Evolutionary conservation across 30 jellyfish, hydroid and myxozoan genomes (phyloP), one percentile per base, ranked within the genome.

Genomic region (Aurelia sp.): DNA sequence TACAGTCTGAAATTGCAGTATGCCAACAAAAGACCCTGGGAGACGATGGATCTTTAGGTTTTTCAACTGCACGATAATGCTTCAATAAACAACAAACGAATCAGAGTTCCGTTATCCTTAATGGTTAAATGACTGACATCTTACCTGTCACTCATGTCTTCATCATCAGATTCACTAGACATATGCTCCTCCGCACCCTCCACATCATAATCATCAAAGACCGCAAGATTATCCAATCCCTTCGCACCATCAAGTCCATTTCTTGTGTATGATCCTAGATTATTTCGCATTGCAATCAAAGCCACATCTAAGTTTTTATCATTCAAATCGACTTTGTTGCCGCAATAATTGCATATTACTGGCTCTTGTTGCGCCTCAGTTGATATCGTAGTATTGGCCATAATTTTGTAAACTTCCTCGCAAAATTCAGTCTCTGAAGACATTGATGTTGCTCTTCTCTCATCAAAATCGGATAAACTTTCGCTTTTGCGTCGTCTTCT

Each of bases 291-390:
- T 38, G 72, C 91, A 61, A 41, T 83, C 76, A 91, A 73, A 18
- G 89, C 89, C 30, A 81, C 82, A 40, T 91, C 97, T 48, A 91
- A 53, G n/a, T 84, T 48, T 62, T 35, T 40, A 71, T 91, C 98
- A 63, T 91, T 64, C 48, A 91, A 33, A 73, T 77, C 96, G 35
- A 91, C 97, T 51, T 93, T 93, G 50, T 93, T 81, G 27, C 98
- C 98, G 31, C 98, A 93, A 63, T 87, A 88, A 76, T 87, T 85
- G 67, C 98, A 93, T 21, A 94, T 63, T 20, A 86, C 91, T 35
- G 96, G 80, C 58, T 85, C 55, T 48, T 94, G 91, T 53, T 61
- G 78, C 55, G 13, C 78, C 24, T 63, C 69, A 21, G 76, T 60
- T 22, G 63, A 50, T 20, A 59, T 58, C 1, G 62, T 35, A 30